Percentiles rank a stretch among this genome's conserved stretches.
Evolutionary conservation across 2,797 vertebrate genomes (phyloP).

Genomic region (Oreochromis mossambicus): DNA sequence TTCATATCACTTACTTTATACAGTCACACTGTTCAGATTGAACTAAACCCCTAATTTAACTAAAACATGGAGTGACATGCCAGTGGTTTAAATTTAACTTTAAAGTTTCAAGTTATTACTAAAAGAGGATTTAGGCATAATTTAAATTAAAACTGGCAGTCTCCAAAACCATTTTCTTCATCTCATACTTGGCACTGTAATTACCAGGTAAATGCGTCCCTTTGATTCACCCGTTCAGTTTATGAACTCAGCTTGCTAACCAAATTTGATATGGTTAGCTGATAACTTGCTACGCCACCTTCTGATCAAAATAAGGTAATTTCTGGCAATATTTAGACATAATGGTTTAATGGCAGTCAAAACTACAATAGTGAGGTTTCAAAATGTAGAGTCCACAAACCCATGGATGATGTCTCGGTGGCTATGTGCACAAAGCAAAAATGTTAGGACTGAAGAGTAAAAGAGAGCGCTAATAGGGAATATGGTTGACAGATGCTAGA

Average conservation of each 20-base stretch:
- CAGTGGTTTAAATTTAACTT: not conserved
- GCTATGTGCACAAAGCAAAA: not conserved
- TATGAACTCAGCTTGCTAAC: not conserved
- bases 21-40: not conserved
- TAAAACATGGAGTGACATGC: not conserved
- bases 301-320: not conserved
- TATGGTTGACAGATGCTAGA: not conserved
- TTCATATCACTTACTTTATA: not conserved
- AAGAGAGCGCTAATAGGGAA: not conserved
- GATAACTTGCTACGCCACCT: not conserved
- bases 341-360: not conserved
- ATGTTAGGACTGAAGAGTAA: not conserved
- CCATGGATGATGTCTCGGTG: not conserved
- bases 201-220: fast-evolving
- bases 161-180: not conserved
- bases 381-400: not conserved
- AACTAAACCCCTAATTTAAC: not conserved
- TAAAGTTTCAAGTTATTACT: not conserved
- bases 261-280: not conserved
- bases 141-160: not conserved
- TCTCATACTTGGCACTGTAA: fast-evolving
- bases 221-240: not conserved
- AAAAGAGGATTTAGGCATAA: not conserved
- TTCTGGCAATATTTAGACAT: not conserved
- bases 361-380: not conserved